These are phyloP conservation scores for Lepus timidus DNA, from an alignment of 2,113 vertebrate genomes.

Conservation along the genomic window DNA sequence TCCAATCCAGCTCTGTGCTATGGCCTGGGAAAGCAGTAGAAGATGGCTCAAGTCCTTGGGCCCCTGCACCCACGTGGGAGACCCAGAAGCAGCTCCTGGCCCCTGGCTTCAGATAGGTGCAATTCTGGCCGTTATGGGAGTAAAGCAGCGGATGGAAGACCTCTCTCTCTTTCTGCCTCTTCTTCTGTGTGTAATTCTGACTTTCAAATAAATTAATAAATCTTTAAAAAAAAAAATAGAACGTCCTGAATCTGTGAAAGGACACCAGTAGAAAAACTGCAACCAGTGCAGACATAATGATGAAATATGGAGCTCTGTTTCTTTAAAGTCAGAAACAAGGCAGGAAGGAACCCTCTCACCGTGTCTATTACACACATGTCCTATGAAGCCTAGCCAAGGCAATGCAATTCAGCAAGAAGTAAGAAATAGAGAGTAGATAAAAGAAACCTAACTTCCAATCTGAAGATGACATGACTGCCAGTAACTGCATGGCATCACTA, in stretches of 20 bases:
- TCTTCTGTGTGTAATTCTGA: no score
- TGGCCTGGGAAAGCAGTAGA: no score
- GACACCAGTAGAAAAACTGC: not conserved
- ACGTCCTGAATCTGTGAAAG: not conserved
- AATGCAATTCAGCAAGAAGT: not conserved
- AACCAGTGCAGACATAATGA: not conserved
- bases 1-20: no score
- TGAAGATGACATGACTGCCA: not conserved
- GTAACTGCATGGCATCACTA: not conserved
- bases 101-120: no score
- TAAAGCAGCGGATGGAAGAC: no score
- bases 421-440: not conserved
- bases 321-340: not conserved
- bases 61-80: no score
- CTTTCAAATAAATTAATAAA: no score
- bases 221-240: not conserved
- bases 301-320: not conserved
- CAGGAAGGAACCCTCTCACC: not conserved
- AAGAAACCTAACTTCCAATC: not conserved
- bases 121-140: no score
- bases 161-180: no score
- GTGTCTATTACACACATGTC: not conserved
- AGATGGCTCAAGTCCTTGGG: no score
- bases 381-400: not conserved
- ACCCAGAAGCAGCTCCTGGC: no score